These are phyloP conservation scores for Neodon shergylaensis DNA, from an alignment of 2,113 vertebrate genomes.

Conservation along the genomic window DNA sequence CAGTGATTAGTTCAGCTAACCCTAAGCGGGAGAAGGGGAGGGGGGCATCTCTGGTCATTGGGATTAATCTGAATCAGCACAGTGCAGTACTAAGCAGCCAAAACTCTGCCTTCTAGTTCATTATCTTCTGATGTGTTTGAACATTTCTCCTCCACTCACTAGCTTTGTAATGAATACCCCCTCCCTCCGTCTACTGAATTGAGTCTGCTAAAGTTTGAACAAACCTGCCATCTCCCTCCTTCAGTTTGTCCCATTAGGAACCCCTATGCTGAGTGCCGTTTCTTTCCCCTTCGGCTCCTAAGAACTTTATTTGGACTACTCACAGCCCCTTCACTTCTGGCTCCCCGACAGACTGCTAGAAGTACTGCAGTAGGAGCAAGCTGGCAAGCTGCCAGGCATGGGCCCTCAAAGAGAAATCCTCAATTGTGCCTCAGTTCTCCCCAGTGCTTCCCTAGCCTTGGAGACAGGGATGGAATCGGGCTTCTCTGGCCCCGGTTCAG, in stretches of 20 bases:
- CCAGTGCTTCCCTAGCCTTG: neutral
- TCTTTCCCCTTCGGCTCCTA: neutral
- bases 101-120: neutral
- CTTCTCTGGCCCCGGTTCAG: neutral
- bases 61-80: neutral
- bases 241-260: neutral
- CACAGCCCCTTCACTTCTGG: neutral
- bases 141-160: neutral
- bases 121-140: neutral
- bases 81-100: too few species aligned
- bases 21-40: neutral
- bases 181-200: neutral
- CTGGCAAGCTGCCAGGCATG: neutral
- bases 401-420: neutral
- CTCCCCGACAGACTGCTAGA: neutral
- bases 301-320: neutral
- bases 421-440: neutral
- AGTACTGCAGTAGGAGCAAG: neutral
- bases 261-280: neutral
- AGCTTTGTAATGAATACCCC: neutral
- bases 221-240: neutral
- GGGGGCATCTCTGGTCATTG: neutral
- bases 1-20: neutral
- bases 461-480: neutral
- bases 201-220: neutral